A percentile compares a stretch with the other conserved stretches of the same genome.
phyloP scores from a whole-genome alignment of 2,797 vertebrate species.

The Cygnus olor region DNA sequence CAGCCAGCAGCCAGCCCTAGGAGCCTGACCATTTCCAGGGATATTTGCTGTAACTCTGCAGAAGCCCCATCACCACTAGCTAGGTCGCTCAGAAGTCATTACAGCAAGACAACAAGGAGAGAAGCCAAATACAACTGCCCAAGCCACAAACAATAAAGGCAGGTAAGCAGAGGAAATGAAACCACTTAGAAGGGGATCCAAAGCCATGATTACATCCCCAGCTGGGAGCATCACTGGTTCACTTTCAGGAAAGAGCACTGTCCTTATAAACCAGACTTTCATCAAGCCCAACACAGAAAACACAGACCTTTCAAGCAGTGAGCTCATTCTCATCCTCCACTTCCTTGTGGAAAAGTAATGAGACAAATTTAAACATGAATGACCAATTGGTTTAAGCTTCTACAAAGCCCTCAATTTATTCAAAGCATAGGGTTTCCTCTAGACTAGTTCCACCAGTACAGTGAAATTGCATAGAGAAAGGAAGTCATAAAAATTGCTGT shows the following conservation, averaged over 20 bases:
- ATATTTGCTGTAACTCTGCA: background rate
- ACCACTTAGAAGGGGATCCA: background rate
- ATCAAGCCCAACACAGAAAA: background rate
- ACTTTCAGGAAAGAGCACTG: background rate
- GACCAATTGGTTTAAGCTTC: constrained; percentile 18
- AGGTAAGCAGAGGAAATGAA: background rate
- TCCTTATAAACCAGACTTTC: background rate
- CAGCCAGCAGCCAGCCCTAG: background rate
- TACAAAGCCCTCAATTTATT: background rate
- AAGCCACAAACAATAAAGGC: background rate
- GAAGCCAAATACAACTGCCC: background rate
- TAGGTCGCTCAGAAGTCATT: background rate
- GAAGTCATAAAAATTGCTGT: background rate
- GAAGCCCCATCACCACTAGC: background rate
- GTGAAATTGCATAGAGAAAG: background rate
- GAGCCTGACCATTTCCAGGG: background rate
- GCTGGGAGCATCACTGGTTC: background rate
- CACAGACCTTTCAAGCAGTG: rapidly evolving
- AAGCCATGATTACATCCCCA: background rate
- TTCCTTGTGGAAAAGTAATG: constrained; percentile 10
- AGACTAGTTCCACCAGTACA: background rate
- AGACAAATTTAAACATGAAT: constrained; percentile 16
- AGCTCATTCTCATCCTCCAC: background rate
- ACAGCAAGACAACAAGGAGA: background rate
- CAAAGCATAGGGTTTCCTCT: background rate